Conservation (phyloP, 1,140 invertebrate genomes). For the Trichogramma pretiosum region DNA sequence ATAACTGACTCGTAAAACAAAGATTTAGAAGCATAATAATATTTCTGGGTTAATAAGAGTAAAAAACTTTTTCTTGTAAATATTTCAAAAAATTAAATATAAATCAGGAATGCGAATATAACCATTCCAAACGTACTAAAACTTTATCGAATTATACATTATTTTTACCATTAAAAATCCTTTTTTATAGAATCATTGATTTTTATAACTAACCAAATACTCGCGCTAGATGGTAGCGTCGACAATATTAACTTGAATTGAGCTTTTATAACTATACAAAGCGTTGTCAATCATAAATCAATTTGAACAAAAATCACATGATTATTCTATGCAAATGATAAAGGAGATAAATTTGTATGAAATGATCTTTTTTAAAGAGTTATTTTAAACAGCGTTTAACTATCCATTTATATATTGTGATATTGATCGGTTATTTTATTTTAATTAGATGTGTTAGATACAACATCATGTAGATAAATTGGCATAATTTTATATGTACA, state of each 20-base stretch:
- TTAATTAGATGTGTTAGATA: too few species aligned
- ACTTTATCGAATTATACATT: constrained; percentile 13
- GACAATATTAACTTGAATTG: constrained; percentile 18
- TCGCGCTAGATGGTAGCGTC: constrained; percentile 5
- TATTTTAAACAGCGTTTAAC: too few species aligned
- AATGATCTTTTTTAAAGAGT: too few species aligned
- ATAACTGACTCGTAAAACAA: too few species aligned
- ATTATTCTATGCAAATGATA: too few species aligned
- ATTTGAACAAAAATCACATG: too few species aligned
- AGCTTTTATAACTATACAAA: constrained; percentile 10
- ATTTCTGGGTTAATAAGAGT: not conserved
- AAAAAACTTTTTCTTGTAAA: constrained; percentile 15
- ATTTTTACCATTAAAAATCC: constrained; percentile 11
- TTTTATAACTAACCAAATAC: constrained; percentile 11
- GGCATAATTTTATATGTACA: too few species aligned
- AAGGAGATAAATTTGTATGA: too few species aligned
- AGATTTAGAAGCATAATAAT: constrained; percentile 9
- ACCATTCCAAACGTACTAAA: constrained; percentile 16
- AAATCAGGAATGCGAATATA: constrained; percentile 8
- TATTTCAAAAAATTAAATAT: constrained; percentile 7
- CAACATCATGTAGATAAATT: too few species aligned
- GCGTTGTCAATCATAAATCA: constrained; percentile 10
- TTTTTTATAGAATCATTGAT: constrained; percentile 15
- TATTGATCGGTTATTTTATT: too few species aligned
- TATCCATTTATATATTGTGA: too few species aligned